A percentile compares a stretch with the other conserved stretches of the same genome.
phyloP scores from a whole-genome alignment of 2,888 invertebrate genomes.

The Leucophenga maculata region DNA sequence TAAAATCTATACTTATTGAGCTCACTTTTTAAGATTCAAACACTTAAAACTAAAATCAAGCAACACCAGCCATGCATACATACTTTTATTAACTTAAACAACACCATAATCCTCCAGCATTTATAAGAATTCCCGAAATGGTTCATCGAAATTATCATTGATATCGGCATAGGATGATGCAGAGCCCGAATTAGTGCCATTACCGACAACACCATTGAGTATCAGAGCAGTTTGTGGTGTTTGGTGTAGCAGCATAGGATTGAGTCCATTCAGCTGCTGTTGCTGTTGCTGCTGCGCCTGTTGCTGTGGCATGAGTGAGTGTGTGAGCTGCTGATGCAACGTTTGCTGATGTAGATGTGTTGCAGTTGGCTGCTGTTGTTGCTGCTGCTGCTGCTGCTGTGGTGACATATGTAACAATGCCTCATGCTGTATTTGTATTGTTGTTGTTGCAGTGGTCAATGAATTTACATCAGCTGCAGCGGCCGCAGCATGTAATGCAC shows the following conservation, averaged over 20 bases:
- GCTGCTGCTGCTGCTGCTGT: slow-evolving; percentile 53
- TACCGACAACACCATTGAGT: slow-evolving; percentile 50
- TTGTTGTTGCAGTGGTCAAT: slow-evolving; percentile 51
- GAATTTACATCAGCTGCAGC: slow-evolving; percentile 52
- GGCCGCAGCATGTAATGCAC: slow-evolving; percentile 62
- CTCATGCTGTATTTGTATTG: slow-evolving; percentile 63
- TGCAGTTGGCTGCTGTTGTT: slow-evolving; percentile 40
- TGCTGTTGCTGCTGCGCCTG: slow-evolving; percentile 32
- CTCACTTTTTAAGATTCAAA: too few species aligned
- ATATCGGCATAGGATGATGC: slow-evolving; percentile 57
- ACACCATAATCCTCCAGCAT: slow-evolving; percentile 14
- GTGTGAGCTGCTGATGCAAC: slow-evolving; percentile 39
- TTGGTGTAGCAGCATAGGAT: slow-evolving; percentile 39
- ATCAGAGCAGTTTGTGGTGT: slow-evolving; percentile 42
- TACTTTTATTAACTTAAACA: not conserved
- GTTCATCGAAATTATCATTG: slow-evolving; percentile 70
- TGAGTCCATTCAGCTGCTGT: slow-evolving; percentile 34
- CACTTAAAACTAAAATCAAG: too few species aligned
- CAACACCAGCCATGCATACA: not conserved
- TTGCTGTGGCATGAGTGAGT: slow-evolving; percentile 40
- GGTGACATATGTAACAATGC: slow-evolving; percentile 57
- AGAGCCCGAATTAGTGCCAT: slow-evolving; percentile 32
- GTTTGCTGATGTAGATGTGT: slow-evolving; percentile 25
- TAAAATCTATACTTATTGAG: too few species aligned
- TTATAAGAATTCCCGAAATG: slow-evolving; percentile 71